phyloP scores from a whole-genome alignment of 2,797 vertebrate genomes.

The Varecia variegata region DNA sequence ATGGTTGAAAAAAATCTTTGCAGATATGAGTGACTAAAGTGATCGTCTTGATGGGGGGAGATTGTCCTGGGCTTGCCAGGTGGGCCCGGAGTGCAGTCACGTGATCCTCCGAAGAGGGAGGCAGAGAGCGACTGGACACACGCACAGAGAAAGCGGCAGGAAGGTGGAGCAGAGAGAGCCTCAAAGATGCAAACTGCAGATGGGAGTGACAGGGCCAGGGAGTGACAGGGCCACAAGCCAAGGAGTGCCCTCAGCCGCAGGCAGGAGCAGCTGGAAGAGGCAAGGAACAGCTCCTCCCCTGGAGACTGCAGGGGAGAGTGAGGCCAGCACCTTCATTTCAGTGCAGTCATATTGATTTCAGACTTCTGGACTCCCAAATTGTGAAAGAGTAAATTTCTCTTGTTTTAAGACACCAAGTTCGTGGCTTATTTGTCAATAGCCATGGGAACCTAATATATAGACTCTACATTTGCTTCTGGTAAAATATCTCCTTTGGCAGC shows the following conservation, averaged over 20 bases:
- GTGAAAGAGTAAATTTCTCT: neutral
- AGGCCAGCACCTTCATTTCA: neutral
- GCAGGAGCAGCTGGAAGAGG: neutral
- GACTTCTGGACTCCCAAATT: neutral
- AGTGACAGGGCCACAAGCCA: neutral
- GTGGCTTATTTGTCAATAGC: neutral
- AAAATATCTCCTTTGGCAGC: neutral
- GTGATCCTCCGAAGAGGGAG: neutral
- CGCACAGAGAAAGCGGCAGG: neutral
- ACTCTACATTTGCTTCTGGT: neutral
- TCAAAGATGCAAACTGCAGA: neutral
- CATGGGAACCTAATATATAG: neutral
- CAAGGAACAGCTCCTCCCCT: neutral
- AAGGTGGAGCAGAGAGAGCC: neutral
- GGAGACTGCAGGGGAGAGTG: neutral
- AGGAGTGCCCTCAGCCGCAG: no score
- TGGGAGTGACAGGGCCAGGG: no score
- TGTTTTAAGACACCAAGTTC: neutral
- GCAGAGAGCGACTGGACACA: neutral
- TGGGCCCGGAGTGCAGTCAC: no score
- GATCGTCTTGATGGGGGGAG: neutral
- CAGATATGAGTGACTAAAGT: neutral
- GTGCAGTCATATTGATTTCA: neutral
- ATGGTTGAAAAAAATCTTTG: neutral
- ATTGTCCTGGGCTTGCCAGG: neutral